Percentiles rank a stretch among this genome's conserved stretches.
phyloP scores from a whole-genome alignment of 2,888 invertebrate genomes.

The Athripsodes cinereus region DNA sequence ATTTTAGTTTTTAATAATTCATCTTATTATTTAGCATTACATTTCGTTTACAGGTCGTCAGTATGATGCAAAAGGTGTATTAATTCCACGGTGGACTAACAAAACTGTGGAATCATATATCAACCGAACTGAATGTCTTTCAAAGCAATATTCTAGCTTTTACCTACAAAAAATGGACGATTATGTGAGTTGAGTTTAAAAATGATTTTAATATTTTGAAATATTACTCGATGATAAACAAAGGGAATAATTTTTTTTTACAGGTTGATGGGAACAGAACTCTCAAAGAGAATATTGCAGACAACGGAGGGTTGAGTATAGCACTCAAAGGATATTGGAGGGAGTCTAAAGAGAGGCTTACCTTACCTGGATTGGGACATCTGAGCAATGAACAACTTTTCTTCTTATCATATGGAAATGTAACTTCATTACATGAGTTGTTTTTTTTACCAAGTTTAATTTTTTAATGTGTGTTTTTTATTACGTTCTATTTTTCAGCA shows the following conservation, averaged over 20 bases:
- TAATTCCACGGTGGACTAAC: conserved; percentile 87
- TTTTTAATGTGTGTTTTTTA: no score
- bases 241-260: no score
- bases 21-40: no score
- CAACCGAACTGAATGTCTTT: conserved; percentile 73
- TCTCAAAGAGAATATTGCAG: conserved; percentile 76
- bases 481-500: no score
- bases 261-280: conserved; percentile 71
- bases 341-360: conserved; percentile 29
- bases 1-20: no score
- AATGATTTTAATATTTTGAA: no score
- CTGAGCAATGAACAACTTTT: conserved; percentile 69
- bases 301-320: conserved; percentile 75
- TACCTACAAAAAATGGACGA: conserved; percentile 57
- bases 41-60: conserved; percentile 68
- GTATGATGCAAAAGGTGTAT: conserved; percentile 79
- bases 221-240: no score
- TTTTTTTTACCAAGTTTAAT: no score
- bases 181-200: conserved; percentile 55
- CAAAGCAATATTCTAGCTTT: conserved; percentile 75
- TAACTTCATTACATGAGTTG: no score
- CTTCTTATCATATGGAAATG: conserved; percentile 76
- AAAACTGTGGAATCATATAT: conserved; percentile 68
- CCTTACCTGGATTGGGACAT: conserved; percentile 68
- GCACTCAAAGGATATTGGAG: conserved; percentile 60